Base-by-base conservation (phyloP, 2,797 vertebrate genomes). In the Syncerus caffer region DNA sequence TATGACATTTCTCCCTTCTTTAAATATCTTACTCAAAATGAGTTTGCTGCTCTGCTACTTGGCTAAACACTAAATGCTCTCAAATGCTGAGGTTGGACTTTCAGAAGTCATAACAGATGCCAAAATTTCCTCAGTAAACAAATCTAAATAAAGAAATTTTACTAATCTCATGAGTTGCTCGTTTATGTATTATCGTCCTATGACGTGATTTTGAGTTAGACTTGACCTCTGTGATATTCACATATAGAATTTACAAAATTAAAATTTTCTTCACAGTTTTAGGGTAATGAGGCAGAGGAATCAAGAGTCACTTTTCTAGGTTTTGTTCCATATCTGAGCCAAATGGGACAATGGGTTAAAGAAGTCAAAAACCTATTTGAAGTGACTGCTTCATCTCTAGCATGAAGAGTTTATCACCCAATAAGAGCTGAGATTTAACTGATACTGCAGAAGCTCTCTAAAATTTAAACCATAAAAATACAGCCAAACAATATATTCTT, bases 1-100 rank as follows among this genome's bases (percentile, higher is more conserved):
- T 51, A 93, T 74, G 94, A 97, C 53, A 19, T 34, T 96, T 60
- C 17, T 96, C 96, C 97, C 93, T 96, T 98, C 96, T 94, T 97
- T 92, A 98, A 98, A 83, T 74, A 62, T 96, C 85, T 93, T 96
- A 96, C 92, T 93, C 82, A 97, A 1, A 92, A 98, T 89, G 51
- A 6, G 0, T 88, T 95, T 97, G 58, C 96, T 92, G 60, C 29
- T 93, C 96, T 93, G 64, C 60, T 98, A 96, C 96, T 98, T 95
- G 97, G 55, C 90, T 90, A 93, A 97, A 97, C 55, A 47, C 76
- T 92, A 95, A 96, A 97, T 96, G 23, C 92, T 98, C 98, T 96
- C 55, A 98, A 97, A 92, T 84, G 96, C 97, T 98, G 96, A 97
- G 96, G 53, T 42, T 78, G 90, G 93, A 95, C 91, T 90, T 98